Conservation (phyloP, 2,888 invertebrate species). For the Dolichopus griseipennis region DNA sequence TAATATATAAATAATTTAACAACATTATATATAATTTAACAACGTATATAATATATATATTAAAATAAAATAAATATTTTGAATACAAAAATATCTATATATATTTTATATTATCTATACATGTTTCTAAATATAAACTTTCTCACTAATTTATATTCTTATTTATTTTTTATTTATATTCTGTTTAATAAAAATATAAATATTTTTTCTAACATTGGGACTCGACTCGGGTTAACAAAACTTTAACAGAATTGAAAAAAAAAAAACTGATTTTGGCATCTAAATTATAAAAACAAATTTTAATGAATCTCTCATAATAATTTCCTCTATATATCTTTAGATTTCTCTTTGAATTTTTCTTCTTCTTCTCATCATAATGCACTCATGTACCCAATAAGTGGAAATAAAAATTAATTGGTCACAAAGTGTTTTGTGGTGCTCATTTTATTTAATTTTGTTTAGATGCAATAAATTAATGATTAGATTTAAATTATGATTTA, state of each 20-base stretch:
- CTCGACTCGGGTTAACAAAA: constrained; percentile 2
- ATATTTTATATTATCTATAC: background rate
- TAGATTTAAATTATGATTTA: too few relatives aligned
- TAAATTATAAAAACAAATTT: too few relatives aligned
- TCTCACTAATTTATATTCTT: background rate
- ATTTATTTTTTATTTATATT: background rate
- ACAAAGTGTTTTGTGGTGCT: background rate
- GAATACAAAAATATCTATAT: too few relatives aligned
- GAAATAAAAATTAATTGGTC: background rate
- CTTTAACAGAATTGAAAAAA: background rate
- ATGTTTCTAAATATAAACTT: background rate
- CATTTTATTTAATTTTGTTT: too few relatives aligned
- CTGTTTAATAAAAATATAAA: background rate
- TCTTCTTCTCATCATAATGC: background rate
- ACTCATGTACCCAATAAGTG: background rate
- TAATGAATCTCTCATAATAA: too few relatives aligned
- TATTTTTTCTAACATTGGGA: background rate
- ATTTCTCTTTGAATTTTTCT: background rate
- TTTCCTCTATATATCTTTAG: background rate
- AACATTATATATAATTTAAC: too few relatives aligned
- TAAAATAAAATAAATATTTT: too few relatives aligned
- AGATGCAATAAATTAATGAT: too few relatives aligned
- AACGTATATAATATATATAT: too few relatives aligned
- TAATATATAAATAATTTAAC: too few relatives aligned
- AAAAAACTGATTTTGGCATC: too few relatives aligned